Percentiles rank a stretch among this genome's conserved stretches.
Conservation (phyloP, 2,888 invertebrate species). For the Leucozona laternaria region DNA sequence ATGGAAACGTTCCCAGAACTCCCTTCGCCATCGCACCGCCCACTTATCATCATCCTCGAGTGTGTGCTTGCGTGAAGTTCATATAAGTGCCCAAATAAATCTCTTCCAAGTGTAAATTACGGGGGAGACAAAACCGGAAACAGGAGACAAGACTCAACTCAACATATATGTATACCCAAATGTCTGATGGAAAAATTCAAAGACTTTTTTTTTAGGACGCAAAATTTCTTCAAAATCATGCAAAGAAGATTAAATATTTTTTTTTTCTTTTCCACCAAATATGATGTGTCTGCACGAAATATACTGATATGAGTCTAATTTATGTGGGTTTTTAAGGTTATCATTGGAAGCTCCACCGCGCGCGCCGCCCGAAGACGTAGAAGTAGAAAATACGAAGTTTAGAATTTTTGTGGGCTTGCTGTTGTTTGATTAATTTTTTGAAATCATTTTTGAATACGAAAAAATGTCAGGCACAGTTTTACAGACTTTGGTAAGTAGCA, state of each 20-base stretch:
- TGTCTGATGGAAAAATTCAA: conserved; percentile 22
- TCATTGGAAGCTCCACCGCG: background rate
- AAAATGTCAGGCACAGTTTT: too few relatives aligned
- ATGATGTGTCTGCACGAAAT: conserved; percentile 4
- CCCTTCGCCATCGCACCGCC: background rate
- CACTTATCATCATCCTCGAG: conserved; percentile 6
- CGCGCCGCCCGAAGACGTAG: too few relatives aligned
- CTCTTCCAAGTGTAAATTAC: conserved; percentile 35
- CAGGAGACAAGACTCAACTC: background rate
- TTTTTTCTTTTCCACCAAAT: background rate
- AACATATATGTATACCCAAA: conserved; percentile 1
- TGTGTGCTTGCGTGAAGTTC: conserved; percentile 42
- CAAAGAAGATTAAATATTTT: background rate
- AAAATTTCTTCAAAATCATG: conserved; percentile 9
- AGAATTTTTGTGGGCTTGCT: too few relatives aligned
- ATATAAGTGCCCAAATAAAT: conserved; percentile 59
- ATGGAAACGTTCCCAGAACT: background rate
- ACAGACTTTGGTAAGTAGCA: too few relatives aligned
- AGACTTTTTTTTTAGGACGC: background rate
- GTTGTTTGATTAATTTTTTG: too few relatives aligned
- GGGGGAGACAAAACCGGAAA: background rate
- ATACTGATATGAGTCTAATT: background rate
- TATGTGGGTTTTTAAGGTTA: conserved; percentile 6
- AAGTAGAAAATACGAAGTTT: background rate
- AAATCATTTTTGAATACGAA: too few relatives aligned